These are phyloP conservation scores for Astreopora myriophthalma DNA, from an alignment of 64 coral and sea anemone species.

Conservation along the genomic window DNA sequence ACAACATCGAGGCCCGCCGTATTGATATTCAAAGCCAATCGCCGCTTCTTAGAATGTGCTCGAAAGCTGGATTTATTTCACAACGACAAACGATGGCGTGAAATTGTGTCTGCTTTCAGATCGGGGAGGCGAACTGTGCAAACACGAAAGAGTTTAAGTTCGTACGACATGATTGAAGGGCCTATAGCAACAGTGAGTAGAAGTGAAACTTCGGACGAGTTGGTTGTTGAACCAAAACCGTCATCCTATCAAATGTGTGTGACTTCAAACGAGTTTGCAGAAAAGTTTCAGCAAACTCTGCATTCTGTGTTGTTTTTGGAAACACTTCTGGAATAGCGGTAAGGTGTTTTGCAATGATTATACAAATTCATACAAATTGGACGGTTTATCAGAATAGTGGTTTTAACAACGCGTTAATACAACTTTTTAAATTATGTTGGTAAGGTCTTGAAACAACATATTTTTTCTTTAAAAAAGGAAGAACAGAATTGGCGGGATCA, in stretches of 20 bases:
- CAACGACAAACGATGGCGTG: not conserved
- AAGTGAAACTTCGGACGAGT: not conserved
- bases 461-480: too few relatives aligned
- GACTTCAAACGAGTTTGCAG: constrained; percentile 48
- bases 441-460: too few relatives aligned
- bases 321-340: not conserved
- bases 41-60: not conserved
- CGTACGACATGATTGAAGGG: constrained; percentile 61
- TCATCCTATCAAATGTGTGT: constrained; percentile 55
- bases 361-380: too few relatives aligned
- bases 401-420: too few relatives aligned
- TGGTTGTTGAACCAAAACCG: not conserved
- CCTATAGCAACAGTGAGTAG: not conserved
- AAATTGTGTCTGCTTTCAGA: constrained; percentile 24
- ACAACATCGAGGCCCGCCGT: constrained; percentile 59
- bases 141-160: constrained; percentile 14
- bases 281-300: not conserved
- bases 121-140: not conserved
- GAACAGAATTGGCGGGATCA: too few relatives aligned
- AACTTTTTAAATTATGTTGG: too few relatives aligned
- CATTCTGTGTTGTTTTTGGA: constrained; percentile 46
- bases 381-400: too few relatives aligned
- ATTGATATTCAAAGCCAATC: constrained; percentile 45
- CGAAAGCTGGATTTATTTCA: constrained; percentile 3
- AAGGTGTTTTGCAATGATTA: too few relatives aligned